Evolutionary conservation across 2,113 vertebrate species (phyloP).

Genomic region (Camelus dromedarius): DNA sequence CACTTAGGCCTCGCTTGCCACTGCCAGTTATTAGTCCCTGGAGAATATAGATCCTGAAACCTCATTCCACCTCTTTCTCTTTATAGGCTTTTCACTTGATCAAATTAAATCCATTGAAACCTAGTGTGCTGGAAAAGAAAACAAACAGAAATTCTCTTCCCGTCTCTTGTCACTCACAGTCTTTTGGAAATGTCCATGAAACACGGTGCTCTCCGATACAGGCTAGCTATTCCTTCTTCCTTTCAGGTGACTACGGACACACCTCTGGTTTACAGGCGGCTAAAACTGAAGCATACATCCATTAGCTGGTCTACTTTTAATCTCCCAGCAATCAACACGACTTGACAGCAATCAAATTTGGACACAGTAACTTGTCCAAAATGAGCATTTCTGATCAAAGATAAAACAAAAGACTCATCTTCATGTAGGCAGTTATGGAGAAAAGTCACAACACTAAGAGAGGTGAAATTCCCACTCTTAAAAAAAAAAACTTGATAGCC

Average conservation of each 20-base stretch:
- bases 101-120: slow-evolving; percentile 78
- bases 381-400: not conserved
- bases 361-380: not conserved
- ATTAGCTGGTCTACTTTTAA: not conserved
- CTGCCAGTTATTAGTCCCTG: slow-evolving; percentile 64
- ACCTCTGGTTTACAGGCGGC: not conserved
- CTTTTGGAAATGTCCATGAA: not conserved
- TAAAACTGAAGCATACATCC: not conserved
- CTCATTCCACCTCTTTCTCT: slow-evolving; percentile 64
- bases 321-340: not conserved
- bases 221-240: not conserved
- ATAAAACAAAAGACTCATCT: not conserved
- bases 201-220: not conserved
- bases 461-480: not conserved
- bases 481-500: not conserved
- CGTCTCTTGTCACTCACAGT: slow-evolving; percentile 68
- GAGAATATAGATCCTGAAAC: slow-evolving; percentile 74
- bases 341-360: not conserved
- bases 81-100: slow-evolving; percentile 79
- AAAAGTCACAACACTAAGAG: not conserved
- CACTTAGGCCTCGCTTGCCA: slow-evolving; percentile 8
- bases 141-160: slow-evolving; percentile 70
- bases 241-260: not conserved
- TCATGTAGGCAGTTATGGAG: not conserved
- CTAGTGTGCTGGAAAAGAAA: slow-evolving; percentile 71